Evolutionary conservation across 1,140 invertebrate species (phyloP), one percentile per base, ranked within the genome.

Genomic region (Heliconius hermathena): DNA sequence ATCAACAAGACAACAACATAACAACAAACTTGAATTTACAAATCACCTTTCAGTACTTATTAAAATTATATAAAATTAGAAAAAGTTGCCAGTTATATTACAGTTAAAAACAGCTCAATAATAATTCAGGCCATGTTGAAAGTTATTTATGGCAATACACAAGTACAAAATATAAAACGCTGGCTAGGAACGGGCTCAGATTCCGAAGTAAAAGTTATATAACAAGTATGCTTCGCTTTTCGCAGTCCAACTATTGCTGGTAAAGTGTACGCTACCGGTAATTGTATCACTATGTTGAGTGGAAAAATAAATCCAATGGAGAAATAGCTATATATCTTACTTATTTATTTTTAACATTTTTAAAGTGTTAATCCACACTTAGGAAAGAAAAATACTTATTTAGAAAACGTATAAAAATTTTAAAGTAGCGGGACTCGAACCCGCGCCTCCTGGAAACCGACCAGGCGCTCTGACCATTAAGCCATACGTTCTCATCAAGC

Each of bases 231-330:
- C 33, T 76, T 71, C 76, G 70, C 49, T 79, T 60, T 75, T 79
- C 41, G 49, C 78, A 79, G 60, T 75, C 52, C 74, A 76, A 78
- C 72, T 72, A 78, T 60, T 80, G 80, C 73, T 38, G 57, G 74
- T 36, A 70, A 77, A 74, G 74, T 83, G 66, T 71, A 76, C 79
- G 81, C 79, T 77, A 81, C 76, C 80, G 73, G 80, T 81, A 83
- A 83, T 80, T 83, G 77, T 83, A 80, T 83, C 80, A 83, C 77
- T 79, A 76, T 77, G 75, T 77, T 52, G 38, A 79, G 76, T 72
- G 60, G n/a, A n/a, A n/a, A n/a, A n/a, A n/a, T n/a, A n/a, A n/a
- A n/a, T 71, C 52, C 73, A 66, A 29, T 71, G 46, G 73, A 71
- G 72, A 57, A 82, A 82, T 73, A 73, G 76, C 54, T 49, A 66